Percentiles rank a stretch among this genome's conserved stretches.
phyloP scores from a whole-genome alignment of 2,113 vertebrate species.

The Paralichthys olivaceus region DNA sequence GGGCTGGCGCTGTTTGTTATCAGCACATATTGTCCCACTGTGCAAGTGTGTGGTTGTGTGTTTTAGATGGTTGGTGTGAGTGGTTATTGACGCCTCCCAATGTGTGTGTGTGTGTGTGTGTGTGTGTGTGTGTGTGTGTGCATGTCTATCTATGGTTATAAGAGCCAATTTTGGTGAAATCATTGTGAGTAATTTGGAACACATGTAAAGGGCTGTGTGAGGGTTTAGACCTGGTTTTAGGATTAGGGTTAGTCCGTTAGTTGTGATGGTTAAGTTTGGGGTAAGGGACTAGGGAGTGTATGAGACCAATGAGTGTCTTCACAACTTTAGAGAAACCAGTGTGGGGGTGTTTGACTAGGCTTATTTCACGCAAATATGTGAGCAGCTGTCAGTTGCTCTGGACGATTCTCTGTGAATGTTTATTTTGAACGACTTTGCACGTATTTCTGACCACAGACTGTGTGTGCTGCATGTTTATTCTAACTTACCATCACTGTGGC shows the following conservation, averaged over 20 bases:
- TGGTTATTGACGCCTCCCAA: slow-evolving; percentile 3
- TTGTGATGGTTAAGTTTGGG: too few species aligned
- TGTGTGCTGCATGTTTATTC: slow-evolving; percentile 8
- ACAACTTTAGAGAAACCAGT: too few species aligned
- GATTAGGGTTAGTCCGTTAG: too few species aligned
- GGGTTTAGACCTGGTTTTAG: too few species aligned
- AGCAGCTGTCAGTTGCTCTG: slow-evolving; percentile 63
- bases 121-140: too few species aligned
- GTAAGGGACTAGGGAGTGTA: too few species aligned
- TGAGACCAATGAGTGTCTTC: too few species aligned
- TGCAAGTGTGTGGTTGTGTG: slow-evolving; percentile 64
- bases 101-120: slow-evolving; percentile 8
- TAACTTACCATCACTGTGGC: background rate
- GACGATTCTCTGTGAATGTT: slow-evolving; percentile 25
- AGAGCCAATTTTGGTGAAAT: too few species aligned
- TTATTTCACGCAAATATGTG: slow-evolving; percentile 65
- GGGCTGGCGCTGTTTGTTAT: slow-evolving; percentile 51
- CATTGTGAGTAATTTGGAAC: too few species aligned
- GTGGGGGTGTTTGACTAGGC: slow-evolving; percentile 50
- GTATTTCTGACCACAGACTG: slow-evolving; percentile 14
- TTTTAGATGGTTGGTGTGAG: slow-evolving; percentile 58
- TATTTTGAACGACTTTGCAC: slow-evolving; percentile 27
- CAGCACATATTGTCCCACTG: slow-evolving; percentile 51
- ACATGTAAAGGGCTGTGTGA: too few species aligned
- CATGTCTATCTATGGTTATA: too few species aligned